phyloP scores from a whole-genome alignment of 64 coral and sea anemone genomes.

The Stylophora pistillata region DNA sequence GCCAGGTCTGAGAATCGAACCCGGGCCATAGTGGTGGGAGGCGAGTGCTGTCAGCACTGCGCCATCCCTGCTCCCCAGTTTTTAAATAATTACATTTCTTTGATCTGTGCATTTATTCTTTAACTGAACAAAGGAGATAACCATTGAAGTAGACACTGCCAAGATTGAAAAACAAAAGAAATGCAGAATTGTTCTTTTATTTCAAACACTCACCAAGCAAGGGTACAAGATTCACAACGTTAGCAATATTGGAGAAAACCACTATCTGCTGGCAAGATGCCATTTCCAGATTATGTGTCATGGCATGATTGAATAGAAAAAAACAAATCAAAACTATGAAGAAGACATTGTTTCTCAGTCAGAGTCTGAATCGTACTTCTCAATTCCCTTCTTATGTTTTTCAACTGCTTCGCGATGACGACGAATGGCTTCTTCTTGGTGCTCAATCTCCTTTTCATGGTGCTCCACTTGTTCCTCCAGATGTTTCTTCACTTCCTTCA shows the following conservation, averaged over 20 bases:
- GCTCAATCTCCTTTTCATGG: constrained; percentile 61
- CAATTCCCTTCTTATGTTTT: constrained; percentile 47
- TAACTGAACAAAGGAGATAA: too few species aligned
- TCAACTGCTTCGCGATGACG: constrained; percentile 50
- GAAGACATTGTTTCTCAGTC: background rate
- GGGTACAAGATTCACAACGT: background rate
- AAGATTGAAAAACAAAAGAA: background rate
- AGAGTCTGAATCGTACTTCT: constrained; percentile 10
- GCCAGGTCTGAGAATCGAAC: too few species aligned
- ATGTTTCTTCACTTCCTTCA: constrained; percentile 55
- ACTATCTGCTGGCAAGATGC: background rate
- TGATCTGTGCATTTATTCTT: too few species aligned
- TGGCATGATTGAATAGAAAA: background rate
- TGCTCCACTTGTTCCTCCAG: constrained; percentile 28
- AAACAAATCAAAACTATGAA: background rate
- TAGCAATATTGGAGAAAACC: background rate
- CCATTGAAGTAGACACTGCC: too few species aligned
- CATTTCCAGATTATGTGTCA: background rate
- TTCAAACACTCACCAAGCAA: background rate
- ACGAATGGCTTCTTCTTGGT: constrained; percentile 65
- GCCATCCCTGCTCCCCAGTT: too few species aligned
- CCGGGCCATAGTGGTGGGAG: too few species aligned
- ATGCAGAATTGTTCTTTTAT: background rate
- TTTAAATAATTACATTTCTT: too few species aligned
- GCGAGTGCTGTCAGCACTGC: too few species aligned